Evolutionary conservation across 2,888 invertebrate species (phyloP).

Genomic region (Eucera pruinosa): DNA sequence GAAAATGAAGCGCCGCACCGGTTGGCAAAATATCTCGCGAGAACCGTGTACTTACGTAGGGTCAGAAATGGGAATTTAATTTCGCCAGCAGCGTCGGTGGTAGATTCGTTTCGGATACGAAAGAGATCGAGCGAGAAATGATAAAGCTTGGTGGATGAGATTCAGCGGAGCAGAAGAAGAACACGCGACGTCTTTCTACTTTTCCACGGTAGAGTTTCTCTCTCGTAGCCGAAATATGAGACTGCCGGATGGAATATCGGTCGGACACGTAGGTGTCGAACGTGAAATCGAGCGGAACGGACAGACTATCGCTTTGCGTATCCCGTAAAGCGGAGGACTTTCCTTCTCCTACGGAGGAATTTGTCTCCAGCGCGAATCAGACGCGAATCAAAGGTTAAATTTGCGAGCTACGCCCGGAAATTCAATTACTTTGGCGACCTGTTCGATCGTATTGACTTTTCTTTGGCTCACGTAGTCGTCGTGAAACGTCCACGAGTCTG

Average conservation of each 20-base stretch:
- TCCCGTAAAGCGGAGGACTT: constrained; percentile 1
- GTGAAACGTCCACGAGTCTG: background rate
- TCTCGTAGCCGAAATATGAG: constrained; percentile 8
- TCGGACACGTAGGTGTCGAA: constrained; percentile 39
- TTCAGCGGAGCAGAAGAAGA: constrained; percentile 31
- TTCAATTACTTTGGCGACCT: constrained; percentile 8
- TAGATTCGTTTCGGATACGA: too few relatives aligned
- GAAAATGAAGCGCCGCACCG: too few relatives aligned
- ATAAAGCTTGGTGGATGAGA: background rate
- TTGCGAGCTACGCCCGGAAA: constrained; percentile 6
- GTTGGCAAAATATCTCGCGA: too few relatives aligned
- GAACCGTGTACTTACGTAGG: too few relatives aligned
- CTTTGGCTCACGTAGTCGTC: too few relatives aligned
- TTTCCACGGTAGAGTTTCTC: too few relatives aligned
- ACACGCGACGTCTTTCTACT: constrained; percentile 33
- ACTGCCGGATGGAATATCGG: constrained; percentile 24
- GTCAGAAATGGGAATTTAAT: too few relatives aligned
- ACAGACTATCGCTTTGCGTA: constrained; percentile 7
- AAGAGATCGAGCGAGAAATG: too few relatives aligned
- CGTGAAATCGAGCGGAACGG: constrained; percentile 40
- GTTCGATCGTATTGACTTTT: background rate
- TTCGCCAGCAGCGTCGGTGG: too few relatives aligned
- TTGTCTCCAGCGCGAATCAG: constrained; percentile 5
- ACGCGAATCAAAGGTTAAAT: constrained; percentile 13
- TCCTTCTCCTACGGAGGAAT: background rate